A percentile compares a stretch with the other conserved stretches of the same genome.
Conservation (phyloP, 2,888 invertebrate genomes). For the Himalopsyche tibetana region DNA sequence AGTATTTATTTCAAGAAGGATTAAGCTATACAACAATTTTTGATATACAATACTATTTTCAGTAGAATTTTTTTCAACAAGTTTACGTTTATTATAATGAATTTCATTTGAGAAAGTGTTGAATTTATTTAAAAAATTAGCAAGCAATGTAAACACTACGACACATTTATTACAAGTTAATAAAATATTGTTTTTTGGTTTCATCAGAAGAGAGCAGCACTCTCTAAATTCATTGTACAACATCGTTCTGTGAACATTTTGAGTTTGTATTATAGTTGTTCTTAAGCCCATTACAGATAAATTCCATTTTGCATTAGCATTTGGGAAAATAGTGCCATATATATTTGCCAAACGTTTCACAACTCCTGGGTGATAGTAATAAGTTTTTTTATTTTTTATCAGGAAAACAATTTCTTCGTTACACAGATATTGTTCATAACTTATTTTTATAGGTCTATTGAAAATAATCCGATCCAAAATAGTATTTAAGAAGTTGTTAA, state of each 20-base stretch:
- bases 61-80: not conserved
- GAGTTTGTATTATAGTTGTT: constrained; percentile 36
- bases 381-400: constrained; percentile 39
- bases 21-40: not conserved
- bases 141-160: not conserved
- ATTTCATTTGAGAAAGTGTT: constrained; percentile 29
- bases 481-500: constrained; percentile 41
- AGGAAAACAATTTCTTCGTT: constrained; percentile 44
- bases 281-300: constrained; percentile 49
- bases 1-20: not conserved
- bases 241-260: constrained; percentile 25
- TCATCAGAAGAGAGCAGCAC: constrained; percentile 34
- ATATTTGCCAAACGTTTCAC: constrained; percentile 37
- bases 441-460: not conserved
- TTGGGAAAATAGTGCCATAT: not conserved
- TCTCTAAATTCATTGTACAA: constrained; percentile 41
- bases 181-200: constrained; percentile 31
- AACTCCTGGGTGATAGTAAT: constrained; percentile 38
- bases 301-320: constrained; percentile 29
- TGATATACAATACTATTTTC: not conserved
- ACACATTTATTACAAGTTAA: not conserved
- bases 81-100: not conserved
- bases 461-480: not conserved
- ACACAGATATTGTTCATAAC: constrained; percentile 39
- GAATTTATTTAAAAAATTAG: constrained; percentile 48